Percentiles rank a stretch among this genome's conserved stretches.
phyloP scores from a whole-genome alignment of 2,797 vertebrate species.

The Furcifer pardalis region DNA sequence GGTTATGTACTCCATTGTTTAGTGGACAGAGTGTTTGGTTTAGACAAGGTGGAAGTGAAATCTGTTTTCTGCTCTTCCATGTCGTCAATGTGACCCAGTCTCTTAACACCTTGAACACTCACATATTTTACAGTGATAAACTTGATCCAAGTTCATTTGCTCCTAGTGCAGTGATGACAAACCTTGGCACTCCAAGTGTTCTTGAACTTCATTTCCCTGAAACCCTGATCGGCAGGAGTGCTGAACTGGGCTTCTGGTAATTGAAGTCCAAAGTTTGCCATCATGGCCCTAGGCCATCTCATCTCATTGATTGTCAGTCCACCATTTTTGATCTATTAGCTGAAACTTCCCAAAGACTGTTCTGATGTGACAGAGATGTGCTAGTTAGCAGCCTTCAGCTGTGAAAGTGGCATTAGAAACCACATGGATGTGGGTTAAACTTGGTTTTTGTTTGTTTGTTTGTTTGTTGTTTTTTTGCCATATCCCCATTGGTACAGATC shows the following conservation, averaged over 20 bases:
- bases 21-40: neutral
- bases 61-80: no score
- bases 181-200: no score
- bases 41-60: neutral
- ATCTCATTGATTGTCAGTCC: neutral
- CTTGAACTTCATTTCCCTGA: no score
- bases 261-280: no score
- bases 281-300: neutral
- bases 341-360: neutral
- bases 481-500: no score
- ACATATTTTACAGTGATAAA: neutral
- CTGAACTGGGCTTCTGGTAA: no score
- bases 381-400: neutral
- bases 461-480: no score
- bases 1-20: neutral
- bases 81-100: neutral
- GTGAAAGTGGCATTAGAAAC: neutral
- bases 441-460: no score
- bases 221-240: no score
- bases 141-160: neutral
- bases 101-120: neutral
- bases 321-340: neutral
- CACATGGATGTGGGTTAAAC: no score
- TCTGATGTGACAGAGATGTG: neutral
- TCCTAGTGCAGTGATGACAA: no score